Conservation (phyloP, 2,888 invertebrate genomes). For the Polylopha cassiicola region DNA sequence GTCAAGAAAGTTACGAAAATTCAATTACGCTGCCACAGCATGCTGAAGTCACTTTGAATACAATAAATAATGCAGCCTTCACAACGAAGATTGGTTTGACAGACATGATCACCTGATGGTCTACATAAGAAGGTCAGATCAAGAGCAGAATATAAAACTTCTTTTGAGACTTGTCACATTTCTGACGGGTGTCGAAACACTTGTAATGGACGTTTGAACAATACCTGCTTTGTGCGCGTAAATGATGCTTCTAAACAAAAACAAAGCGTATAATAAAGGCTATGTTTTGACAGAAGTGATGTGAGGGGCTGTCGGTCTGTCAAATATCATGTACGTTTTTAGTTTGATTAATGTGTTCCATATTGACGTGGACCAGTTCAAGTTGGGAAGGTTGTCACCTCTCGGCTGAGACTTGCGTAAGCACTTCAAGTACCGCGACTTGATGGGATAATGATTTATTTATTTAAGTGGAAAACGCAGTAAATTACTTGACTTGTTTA, state of each 20-base stretch:
- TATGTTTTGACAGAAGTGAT: conserved; percentile 59
- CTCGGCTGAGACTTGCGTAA: conserved; percentile 37
- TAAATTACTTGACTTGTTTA: conserved; percentile 8
- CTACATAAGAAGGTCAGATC: conserved; percentile 43
- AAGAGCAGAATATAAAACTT: conserved; percentile 38
- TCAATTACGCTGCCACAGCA: too few species aligned
- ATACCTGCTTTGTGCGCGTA: conserved; percentile 52
- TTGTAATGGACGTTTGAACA: conserved; percentile 55
- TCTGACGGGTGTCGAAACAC: conserved; percentile 68
- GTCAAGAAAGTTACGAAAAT: too few species aligned
- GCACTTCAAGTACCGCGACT: conserved; percentile 23
- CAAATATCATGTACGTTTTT: conserved; percentile 36
- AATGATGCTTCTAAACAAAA: conserved; percentile 55
- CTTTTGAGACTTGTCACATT: conserved; percentile 57
- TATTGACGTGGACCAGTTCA: conserved; percentile 42
- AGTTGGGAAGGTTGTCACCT: conserved; percentile 33
- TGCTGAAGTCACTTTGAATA: not conserved
- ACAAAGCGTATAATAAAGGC: conserved; percentile 54
- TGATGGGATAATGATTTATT: conserved; percentile 21
- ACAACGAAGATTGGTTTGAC: conserved; percentile 33
- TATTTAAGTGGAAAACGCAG: conserved; percentile 14
- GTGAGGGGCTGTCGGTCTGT: conserved; percentile 53
- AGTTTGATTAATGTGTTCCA: conserved; percentile 58
- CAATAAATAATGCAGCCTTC: conserved; percentile 9
- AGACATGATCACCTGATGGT: conserved; percentile 26